Evolutionary conservation across 2,888 invertebrate genomes (phyloP).

Genomic region (Clitarchus hookeri): DNA sequence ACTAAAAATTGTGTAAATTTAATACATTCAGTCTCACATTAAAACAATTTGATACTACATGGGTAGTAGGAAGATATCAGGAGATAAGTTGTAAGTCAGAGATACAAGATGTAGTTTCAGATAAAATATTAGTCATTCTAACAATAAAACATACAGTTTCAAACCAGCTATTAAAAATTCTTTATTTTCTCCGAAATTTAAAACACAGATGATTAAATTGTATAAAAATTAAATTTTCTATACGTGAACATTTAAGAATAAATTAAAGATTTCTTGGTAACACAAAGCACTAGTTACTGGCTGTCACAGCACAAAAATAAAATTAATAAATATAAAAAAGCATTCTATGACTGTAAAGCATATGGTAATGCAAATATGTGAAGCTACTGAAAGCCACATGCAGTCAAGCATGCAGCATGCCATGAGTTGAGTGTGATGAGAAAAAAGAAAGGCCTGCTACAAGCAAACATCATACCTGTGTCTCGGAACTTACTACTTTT

Average conservation of each 20-base stretch:
- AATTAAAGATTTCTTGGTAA: neutral
- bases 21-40: no score
- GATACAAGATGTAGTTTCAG: neutral
- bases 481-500: constrained; percentile 62
- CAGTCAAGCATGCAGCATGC: constrained; percentile 40
- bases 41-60: neutral
- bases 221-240: neutral
- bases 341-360: neutral
- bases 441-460: constrained; percentile 31
- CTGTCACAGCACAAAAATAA: neutral
- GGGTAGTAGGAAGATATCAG: neutral
- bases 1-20: no score
- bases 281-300: neutral
- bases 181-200: neutral
- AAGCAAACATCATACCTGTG: constrained; percentile 53
- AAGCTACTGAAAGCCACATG: constrained; percentile 33
- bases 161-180: neutral
- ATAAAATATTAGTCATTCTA: neutral
- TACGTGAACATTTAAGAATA: neutral
- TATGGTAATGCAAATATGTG: neutral
- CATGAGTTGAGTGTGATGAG: constrained; percentile 11
- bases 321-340: neutral
- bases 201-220: neutral
- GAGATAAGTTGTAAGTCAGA: constrained; percentile 32
- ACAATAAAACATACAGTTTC: neutral